A percentile compares a stretch with the other conserved stretches of the same genome.
These are phyloP conservation scores for Neodiprion virginianus DNA, from an alignment of 1,140 invertebrate species.

Conservation along the genomic window DNA sequence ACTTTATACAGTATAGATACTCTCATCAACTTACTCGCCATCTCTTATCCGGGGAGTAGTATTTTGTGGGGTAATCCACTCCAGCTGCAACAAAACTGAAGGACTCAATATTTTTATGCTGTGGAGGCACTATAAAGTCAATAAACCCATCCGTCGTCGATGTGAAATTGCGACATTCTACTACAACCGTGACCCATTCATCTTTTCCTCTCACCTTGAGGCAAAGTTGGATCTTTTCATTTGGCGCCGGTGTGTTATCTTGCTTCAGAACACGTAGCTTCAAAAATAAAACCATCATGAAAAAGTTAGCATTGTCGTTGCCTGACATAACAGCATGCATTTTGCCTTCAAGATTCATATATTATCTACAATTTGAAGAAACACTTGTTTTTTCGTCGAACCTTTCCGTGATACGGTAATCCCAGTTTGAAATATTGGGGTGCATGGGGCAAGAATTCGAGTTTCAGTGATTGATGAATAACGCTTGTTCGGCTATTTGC, in stretches of 20 bases:
- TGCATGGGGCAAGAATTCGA: conserved; percentile 64
- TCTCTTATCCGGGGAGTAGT: conserved; percentile 57
- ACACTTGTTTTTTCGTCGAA: conserved; percentile 36
- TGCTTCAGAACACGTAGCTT: conserved; percentile 52
- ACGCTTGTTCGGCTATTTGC: conserved; percentile 65
- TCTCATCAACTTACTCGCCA: conserved; percentile 47
- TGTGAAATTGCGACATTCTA: conserved; percentile 57
- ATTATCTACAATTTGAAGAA: neutral
- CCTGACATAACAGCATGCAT: too few species aligned
- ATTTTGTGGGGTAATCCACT: conserved; percentile 57
- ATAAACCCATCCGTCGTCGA: conserved; percentile 55
- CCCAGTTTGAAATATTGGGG: conserved; percentile 69
- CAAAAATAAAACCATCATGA: conserved; percentile 11
- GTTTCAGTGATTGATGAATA: conserved; percentile 61
- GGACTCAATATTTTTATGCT: conserved; percentile 52
- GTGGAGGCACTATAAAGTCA: conserved; percentile 57
- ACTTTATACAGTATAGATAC: conserved; percentile 10
- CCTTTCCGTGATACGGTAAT: conserved; percentile 71
- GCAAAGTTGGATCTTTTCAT: conserved; percentile 56
- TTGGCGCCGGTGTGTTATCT: conserved; percentile 51
- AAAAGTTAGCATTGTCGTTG: neutral
- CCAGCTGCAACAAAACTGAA: conserved; percentile 56
- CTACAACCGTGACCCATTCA: conserved; percentile 51
- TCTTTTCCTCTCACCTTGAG: conserved; percentile 52
- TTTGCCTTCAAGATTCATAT: neutral